Base-by-base conservation (phyloP, 2,888 invertebrate species). In the Marronus borbonicus region DNA sequence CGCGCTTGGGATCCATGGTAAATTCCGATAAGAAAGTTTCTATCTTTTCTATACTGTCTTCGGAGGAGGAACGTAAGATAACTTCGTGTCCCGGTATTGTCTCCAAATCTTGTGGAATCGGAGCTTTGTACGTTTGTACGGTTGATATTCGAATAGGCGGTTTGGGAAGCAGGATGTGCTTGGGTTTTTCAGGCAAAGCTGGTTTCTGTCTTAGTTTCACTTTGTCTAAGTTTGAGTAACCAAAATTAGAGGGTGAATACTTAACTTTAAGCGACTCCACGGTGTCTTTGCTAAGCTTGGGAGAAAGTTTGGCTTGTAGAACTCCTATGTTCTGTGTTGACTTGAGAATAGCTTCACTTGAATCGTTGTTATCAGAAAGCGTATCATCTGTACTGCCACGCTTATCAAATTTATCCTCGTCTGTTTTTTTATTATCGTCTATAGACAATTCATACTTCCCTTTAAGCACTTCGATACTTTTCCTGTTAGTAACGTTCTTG, bases 41-140 rank as follows among this genome's bases (percentile, higher is more conserved):
- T 10, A 88, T 81, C 81, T 85, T 85, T 75, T 85, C 83, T 8
- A 87, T 81, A 79, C 87, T 87, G 69, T 86, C 87, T 76, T 86
- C 85, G 0, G 87, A 87, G 36, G 87, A 86, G 7, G 86, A 84
- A 60, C 83, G 78, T 44, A 82, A 39, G 28, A 81, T 74, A 10
- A 85, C 80, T 44, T 82, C 77, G 78, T 83, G 83, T 55, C 80
- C 81, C 7, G 76, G 76, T 12, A 52, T 12, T 17, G 69, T 70
- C 20, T 74, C 62, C 5, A 80, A 83, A 76, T 84, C 83, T 5
- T 44, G 55, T 1, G 72, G 39, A 12, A 17, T 7, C n/a, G 55
- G 72, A 10, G 14, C 44, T 20, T 20, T 39, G n/a, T 81, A 80
- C 31, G 60, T 74, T 17, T 20, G 60, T 31, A 79, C 20, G 0